Evolutionary conservation across 2,888 invertebrate species (phyloP), one percentile per base, ranked within the genome.

Genomic region (Peribatodes rhomboidaria): DNA sequence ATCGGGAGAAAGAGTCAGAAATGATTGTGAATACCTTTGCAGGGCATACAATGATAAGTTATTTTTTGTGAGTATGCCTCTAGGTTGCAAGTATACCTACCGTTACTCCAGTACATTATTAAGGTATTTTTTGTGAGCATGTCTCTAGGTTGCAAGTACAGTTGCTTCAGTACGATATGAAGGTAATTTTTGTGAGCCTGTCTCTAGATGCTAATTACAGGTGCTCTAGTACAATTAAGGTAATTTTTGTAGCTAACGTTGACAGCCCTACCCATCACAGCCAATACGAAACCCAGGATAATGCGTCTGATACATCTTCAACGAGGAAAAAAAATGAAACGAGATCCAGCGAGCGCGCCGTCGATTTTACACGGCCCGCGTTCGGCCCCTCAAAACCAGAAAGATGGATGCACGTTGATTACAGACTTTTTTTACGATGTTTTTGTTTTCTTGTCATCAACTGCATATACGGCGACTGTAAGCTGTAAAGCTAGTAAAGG

Each of bases 261-360:
- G 60, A 2, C 61, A 73, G 35, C 73, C 74, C 65, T 73, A 68
- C 22, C 62, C 59, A 67, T 74, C 83, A 79, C 84, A 75, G 84
- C 84, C 85, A 82, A 88, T 85, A 82, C 85, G 81, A 71, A 56
- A 41, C 63, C 85, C 90, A 89, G 91, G 90, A 92, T 91, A 90
- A 90, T 87, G 83, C 84, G 83, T 78, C 85, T 87, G 89, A 89
- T 90, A 85, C 87, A 88, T 89, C 89, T 87, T 86, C 85, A 84
- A 89, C 82, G 83, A 87, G 83, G 79, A 87, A 89, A 90, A 89
- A 87, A 86, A 82, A 74, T 66, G 76, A 86, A 89, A 88, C 85
- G 80, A 87, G 85, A 84, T 81, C 77, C 87, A 82, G 74, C 78
- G 82, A 77, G 83, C 85, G 83, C 83, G 84, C 82, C 85, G 83